Evolutionary conservation across 2,113 vertebrate species (phyloP).

Genomic region (Percopsis transmontana): DNA sequence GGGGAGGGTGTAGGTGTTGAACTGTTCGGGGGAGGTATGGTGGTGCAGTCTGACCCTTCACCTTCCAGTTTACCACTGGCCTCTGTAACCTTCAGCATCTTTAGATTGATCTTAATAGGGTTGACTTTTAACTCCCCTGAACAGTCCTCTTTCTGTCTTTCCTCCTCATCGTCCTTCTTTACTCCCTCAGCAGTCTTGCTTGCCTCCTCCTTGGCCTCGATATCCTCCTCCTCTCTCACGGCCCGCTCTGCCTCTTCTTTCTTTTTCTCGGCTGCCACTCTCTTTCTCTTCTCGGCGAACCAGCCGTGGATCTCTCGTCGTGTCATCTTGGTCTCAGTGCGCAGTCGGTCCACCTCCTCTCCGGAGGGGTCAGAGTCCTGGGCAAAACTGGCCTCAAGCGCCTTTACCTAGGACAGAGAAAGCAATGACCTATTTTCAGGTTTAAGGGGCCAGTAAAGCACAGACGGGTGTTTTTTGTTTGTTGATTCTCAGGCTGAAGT

Average conservation of each 20-base stretch:
- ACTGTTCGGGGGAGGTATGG: constrained; percentile 36
- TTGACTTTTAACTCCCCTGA: constrained; percentile 87
- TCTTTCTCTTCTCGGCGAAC: constrained; percentile 91
- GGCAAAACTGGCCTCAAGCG: constrained; percentile 90
- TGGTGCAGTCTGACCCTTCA: constrained; percentile 64
- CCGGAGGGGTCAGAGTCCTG: constrained; percentile 83
- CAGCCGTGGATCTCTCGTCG: constrained; percentile 95
- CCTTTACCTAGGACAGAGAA: constrained; percentile 51
- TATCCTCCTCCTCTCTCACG: constrained; percentile 69
- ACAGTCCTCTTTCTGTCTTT: constrained; percentile 78
- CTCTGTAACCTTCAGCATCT: constrained; percentile 93
- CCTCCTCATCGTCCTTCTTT: constrained; percentile 62
- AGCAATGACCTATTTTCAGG: too few relatives aligned
- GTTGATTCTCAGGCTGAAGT: too few relatives aligned
- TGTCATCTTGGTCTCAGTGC: constrained; percentile 96
- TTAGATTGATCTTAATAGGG: constrained; percentile 97
- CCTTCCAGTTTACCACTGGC: constrained; percentile 79
- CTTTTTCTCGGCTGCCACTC: constrained; percentile 78
- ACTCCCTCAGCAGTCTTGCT: constrained; percentile 29
- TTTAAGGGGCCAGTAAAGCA: too few relatives aligned
- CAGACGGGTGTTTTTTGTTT: too few relatives aligned
- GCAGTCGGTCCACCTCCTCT: constrained; percentile 91
- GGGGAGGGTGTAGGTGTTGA: constrained; percentile 35
- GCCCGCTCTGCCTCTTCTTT: constrained; percentile 76
- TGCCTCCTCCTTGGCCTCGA: constrained; percentile 65